phyloP scores from a whole-genome alignment of 2,888 invertebrate genomes.

The Leucophora obtusa region DNA sequence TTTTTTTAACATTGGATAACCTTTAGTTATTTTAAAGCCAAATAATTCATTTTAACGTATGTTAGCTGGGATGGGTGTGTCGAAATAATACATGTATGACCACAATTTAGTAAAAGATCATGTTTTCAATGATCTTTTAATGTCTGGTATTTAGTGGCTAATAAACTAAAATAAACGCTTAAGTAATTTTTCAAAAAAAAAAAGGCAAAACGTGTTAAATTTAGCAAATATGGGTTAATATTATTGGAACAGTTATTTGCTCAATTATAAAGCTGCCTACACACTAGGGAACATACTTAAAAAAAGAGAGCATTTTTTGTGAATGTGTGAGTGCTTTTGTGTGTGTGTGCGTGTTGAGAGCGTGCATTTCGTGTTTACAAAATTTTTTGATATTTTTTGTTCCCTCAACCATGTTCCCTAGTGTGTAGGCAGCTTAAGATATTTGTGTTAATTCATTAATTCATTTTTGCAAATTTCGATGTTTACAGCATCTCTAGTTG shows the following conservation, averaged over 20 bases:
- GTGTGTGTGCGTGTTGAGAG: no score
- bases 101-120: slow-evolving; percentile 57
- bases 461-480: no score
- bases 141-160: slow-evolving; percentile 34
- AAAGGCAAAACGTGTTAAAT: background rate
- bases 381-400: no score
- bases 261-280: no score
- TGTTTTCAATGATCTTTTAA: slow-evolving; percentile 45
- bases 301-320: no score
- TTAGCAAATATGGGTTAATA: background rate
- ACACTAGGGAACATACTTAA: no score
- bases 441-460: no score
- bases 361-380: no score
- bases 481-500: no score
- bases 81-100: slow-evolving; percentile 50
- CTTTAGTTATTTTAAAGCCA: background rate
- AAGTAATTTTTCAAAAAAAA: background rate
- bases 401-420: no score
- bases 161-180: slow-evolving; percentile 26
- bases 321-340: no score
- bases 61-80: slow-evolving; percentile 44
- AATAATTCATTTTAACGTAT: background rate
- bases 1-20: background rate
- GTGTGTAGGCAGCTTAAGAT: no score
- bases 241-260: background rate